Conservation (phyloP, 2,888 invertebrate species). For the Nowickia ferox region DNA sequence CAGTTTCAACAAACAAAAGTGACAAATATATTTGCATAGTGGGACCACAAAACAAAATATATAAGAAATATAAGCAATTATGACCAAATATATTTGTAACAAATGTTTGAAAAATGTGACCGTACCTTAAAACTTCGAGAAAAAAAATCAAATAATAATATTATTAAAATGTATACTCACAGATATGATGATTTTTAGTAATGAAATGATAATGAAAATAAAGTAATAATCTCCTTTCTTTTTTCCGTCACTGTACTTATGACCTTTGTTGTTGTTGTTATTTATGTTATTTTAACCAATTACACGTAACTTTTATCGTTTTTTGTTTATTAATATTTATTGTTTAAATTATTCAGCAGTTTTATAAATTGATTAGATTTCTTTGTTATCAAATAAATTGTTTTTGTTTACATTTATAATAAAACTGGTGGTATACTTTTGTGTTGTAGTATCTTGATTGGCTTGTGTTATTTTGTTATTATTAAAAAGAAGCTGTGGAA, state of each 20-base stretch:
- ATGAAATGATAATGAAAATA: background rate
- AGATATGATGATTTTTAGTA: background rate
- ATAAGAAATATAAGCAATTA: too few species aligned
- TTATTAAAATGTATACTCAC: background rate
- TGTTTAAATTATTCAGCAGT: constrained; percentile 28
- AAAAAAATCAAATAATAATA: background rate
- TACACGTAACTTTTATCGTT: background rate
- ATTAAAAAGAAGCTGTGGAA: constrained; percentile 54
- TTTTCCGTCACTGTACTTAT: constrained; percentile 40
- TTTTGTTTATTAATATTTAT: constrained; percentile 2
- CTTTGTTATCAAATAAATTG: background rate
- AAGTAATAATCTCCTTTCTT: background rate
- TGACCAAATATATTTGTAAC: too few species aligned
- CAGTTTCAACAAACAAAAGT: too few species aligned
- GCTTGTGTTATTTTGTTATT: constrained; percentile 21
- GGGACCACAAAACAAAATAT: too few species aligned
- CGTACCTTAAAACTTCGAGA: too few species aligned
- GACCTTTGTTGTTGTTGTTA: background rate
- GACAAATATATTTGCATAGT: too few species aligned
- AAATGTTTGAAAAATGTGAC: too few species aligned
- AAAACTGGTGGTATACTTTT: constrained; percentile 70
- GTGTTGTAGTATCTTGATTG: constrained; percentile 38
- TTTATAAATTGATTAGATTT: constrained; percentile 4
- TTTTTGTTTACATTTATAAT: constrained; percentile 19
- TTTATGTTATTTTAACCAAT: constrained; percentile 8